Base-by-base conservation (phyloP, 1,140 invertebrate species). In the Gryon sp. region DNA sequence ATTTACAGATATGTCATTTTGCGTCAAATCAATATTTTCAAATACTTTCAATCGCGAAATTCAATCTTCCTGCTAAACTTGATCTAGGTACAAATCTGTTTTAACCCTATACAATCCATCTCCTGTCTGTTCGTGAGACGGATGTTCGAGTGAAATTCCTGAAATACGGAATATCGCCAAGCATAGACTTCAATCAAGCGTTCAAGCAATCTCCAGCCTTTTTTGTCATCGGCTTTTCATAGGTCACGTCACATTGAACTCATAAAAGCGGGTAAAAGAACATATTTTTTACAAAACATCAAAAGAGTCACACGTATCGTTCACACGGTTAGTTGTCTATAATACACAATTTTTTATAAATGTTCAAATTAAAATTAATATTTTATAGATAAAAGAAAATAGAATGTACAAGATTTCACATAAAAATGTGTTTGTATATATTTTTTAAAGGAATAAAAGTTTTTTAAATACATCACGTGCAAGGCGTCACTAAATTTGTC, bases 21-120 rank as follows among this genome's bases (percentile, higher is more conserved):
- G 12, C 50, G 18, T 41, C 15, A 26, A 45, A 65, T 83, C 82
- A 83, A 82, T 84, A 84, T 86, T 86, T 84, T 69, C 78, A 84
- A 84, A 85, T 79, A 83, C 52, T 40, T 63, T 48, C 79, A 80
- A 74, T 76, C 62, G 22, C 70, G 70, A 80, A 69, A 50, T 24
- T 41, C 40, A 55, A 66, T 82, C 77, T 80, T 82, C 60, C 73
- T 78, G 18, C 28, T 0, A 26, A 28, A 36, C 69, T 62, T 11
- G 75, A 79, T 76, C 63, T 48, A 19, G 34, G 65, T 45, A 68
- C 15, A 46, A 55, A 41, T 60, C 62, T 59, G n/a, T 60, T 41
- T 57, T 74, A 59, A 74, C 70, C 70, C 70, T 43, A 74, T 45
- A 65, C 43, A 66, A 52, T 65, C 32, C 30, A 8, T 57, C 19